Conservation (phyloP, 1,140 invertebrate species). For the Drosophila lini region DNA sequence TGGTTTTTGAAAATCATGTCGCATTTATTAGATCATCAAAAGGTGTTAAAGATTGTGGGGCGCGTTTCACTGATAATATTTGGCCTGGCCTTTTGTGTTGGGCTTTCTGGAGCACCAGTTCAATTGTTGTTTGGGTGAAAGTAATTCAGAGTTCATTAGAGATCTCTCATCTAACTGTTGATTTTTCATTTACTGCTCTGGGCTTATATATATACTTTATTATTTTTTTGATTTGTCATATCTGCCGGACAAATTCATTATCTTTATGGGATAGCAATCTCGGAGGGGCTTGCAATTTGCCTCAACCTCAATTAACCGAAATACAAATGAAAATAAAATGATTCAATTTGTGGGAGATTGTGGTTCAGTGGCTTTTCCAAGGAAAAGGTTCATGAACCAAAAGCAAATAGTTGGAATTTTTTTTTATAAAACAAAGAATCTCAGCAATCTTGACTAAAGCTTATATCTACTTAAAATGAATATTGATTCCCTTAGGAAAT, state of each 20-base stretch:
- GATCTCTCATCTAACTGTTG: slow-evolving; percentile 33
- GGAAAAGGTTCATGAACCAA: not conserved
- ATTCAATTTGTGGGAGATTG: not conserved
- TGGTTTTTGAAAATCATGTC: slow-evolving; percentile 73
- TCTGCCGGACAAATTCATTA: slow-evolving; percentile 20
- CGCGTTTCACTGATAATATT: slow-evolving; percentile 70
- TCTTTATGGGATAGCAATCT: slow-evolving; percentile 36
- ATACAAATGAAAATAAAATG: slow-evolving; percentile 3
- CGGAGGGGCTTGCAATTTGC: slow-evolving; percentile 25
- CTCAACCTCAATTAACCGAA: slow-evolving; percentile 31
- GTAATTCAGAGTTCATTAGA: slow-evolving; percentile 66
- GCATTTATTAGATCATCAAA: slow-evolving; percentile 78
- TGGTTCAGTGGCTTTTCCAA: slow-evolving; percentile 8
- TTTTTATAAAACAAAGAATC: not conserved
- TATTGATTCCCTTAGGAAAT: not conserved
- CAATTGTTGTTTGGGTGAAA: slow-evolving; percentile 58
- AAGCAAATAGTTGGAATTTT: not conserved
- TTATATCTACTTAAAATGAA: not conserved
- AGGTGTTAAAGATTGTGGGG: slow-evolving; percentile 73
- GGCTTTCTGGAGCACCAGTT: slow-evolving; percentile 23
- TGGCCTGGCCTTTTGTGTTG: slow-evolving; percentile 48
- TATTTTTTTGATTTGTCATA: slow-evolving; percentile 32
- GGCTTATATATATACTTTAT: not conserved
- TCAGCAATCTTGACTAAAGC: too few relatives aligned
- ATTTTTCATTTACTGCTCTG: slow-evolving; percentile 23